Percentiles rank a stretch among this genome's conserved stretches.
Evolutionary conservation across 2,888 invertebrate species (phyloP).

Genomic region (Stomorhina lunata): DNA sequence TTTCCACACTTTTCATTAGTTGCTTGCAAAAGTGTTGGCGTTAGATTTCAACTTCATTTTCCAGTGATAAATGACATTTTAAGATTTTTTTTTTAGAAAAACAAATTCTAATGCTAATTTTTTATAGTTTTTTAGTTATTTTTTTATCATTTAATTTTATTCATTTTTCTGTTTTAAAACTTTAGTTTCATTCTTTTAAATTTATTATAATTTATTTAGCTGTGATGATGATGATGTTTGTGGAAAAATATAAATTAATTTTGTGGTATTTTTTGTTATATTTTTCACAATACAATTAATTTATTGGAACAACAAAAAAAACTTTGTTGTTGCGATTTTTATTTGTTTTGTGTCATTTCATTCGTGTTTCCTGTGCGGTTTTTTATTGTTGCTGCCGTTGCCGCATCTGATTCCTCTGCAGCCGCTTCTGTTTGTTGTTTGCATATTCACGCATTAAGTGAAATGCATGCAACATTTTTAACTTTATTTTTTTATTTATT

Average conservation of each 20-base stretch:
- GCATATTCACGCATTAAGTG: constrained; percentile 27
- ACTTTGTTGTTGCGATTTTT: neutral
- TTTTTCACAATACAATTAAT: neutral
- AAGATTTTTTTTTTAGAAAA: neutral
- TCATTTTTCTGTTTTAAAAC: neutral
- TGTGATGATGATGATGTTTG: neutral
- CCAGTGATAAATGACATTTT: neutral
- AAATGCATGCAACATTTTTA: neutral
- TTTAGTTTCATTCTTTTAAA: neutral
- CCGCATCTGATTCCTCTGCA: neutral
- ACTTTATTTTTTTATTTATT: neutral
- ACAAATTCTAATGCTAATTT: neutral
- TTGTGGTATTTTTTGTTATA: neutral
- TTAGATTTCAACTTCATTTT: too few species aligned
- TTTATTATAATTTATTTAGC: constrained; percentile 35
- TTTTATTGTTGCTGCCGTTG: constrained; percentile 6
- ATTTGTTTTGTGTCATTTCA: constrained; percentile 14
- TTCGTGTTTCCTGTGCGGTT: constrained; percentile 46
- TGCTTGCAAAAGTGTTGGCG: neutral
- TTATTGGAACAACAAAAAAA: neutral
- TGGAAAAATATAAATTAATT: neutral
- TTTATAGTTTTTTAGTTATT: neutral
- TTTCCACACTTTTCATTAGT: neutral
- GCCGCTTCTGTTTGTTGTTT: neutral
- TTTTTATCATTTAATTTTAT: neutral